Conservation (phyloP, 2,797 vertebrate genomes). For the Tadarida brasiliensis region DNA sequence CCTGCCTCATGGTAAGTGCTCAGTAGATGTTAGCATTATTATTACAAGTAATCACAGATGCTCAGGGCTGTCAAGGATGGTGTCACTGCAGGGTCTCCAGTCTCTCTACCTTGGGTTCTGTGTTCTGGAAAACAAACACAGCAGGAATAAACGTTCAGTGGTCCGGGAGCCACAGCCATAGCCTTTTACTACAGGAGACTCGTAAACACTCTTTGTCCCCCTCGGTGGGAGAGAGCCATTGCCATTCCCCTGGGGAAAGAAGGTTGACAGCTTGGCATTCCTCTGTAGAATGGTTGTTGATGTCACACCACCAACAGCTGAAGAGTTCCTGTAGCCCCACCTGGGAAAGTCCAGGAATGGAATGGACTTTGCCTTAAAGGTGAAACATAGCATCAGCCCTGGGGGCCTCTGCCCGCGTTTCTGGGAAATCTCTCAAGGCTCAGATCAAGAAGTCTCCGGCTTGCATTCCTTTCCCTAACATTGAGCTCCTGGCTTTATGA, state of each 20-base stretch:
- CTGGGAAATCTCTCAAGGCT: neutral
- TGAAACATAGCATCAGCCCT: neutral
- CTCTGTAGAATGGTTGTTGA: neutral
- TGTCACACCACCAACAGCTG: neutral
- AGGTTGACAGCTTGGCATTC: neutral
- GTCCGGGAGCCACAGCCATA: neutral
- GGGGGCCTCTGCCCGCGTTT: fast-evolving
- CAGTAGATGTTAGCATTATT: neutral
- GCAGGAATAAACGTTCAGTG: neutral
- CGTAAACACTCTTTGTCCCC: neutral
- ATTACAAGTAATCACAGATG: neutral
- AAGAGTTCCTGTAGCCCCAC: neutral
- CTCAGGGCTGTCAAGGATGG: fast-evolving
- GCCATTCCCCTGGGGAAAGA: neutral
- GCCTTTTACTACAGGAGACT: neutral
- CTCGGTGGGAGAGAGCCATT: neutral
- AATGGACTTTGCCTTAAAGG: neutral
- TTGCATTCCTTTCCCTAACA: neutral
- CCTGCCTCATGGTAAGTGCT: neutral
- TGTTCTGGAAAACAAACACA: neutral
- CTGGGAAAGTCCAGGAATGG: neutral
- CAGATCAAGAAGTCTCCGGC: neutral
- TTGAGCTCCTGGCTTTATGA: slow-evolving; percentile 44
- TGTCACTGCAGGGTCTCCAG: fast-evolving
- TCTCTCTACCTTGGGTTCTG: neutral